Conservation (phyloP, 2,113 vertebrate genomes). For the Phodopus roborovskii region DNA sequence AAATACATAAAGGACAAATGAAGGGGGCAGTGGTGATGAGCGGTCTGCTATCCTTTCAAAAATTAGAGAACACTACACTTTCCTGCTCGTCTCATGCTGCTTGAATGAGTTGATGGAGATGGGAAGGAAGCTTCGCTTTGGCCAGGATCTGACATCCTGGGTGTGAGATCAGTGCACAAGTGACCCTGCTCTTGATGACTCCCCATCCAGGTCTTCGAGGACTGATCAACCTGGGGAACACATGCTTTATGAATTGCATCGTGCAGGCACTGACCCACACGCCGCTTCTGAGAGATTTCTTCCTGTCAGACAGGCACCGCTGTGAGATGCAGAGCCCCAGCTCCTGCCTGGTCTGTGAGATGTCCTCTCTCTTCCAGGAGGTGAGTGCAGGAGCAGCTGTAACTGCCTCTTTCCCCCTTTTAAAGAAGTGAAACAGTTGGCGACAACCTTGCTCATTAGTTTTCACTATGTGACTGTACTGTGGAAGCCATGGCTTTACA, state of each 20-base stretch:
- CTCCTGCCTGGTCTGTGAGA: constrained; percentile 99
- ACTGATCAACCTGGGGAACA: constrained; percentile 98
- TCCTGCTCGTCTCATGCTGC: background rate
- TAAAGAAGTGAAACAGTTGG: background rate
- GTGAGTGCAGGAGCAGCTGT: constrained; percentile 82
- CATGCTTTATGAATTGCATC: constrained; percentile 99
- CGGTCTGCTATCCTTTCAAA: background rate
- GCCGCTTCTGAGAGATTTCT: constrained; percentile 97
- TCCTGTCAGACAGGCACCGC: constrained; percentile 98
- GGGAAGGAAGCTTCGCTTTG: rapidly evolving
- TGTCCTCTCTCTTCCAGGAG: constrained; percentile 99
- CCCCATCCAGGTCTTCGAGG: constrained; percentile 93
- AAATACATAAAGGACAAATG: background rate
- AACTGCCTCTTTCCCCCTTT: background rate
- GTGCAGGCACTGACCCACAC: constrained; percentile 99
- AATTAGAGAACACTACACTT: background rate
- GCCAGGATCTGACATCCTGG: rapidly evolving
- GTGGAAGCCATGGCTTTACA: background rate
- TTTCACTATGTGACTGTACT: background rate
- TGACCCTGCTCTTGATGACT: constrained; percentile 34
- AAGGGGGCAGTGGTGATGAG: background rate
- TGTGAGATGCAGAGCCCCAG: constrained; percentile 99
- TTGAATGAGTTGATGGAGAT: background rate
- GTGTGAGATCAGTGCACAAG: rapidly evolving
- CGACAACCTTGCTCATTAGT: background rate